Conservation (phyloP, 2,113 vertebrate genomes). For the Aspidoscelis tigris region DNA sequence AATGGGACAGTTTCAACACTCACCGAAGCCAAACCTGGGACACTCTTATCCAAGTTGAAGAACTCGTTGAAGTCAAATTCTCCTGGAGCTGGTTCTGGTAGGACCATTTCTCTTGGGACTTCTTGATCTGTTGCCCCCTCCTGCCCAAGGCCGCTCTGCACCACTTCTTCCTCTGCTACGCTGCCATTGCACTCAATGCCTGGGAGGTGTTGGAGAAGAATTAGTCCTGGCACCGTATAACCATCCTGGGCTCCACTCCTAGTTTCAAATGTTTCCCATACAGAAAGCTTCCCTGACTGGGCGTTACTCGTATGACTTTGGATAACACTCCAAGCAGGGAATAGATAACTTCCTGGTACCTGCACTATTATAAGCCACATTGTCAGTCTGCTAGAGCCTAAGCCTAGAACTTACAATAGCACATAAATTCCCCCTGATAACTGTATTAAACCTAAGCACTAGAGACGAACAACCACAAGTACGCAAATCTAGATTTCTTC, state of each 20-base stretch:
- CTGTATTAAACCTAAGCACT: too few species aligned
- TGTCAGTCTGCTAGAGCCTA: too few species aligned
- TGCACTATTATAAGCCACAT: background rate
- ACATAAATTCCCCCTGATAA: too few species aligned
- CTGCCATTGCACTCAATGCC: conserved; percentile 92
- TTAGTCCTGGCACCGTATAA: background rate
- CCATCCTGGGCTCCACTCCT: background rate
- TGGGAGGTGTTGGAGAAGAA: conserved; percentile 34
- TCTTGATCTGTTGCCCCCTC: conserved; percentile 89
- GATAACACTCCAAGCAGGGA: background rate
- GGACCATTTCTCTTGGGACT: conserved; percentile 85
- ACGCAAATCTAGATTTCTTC: background rate
- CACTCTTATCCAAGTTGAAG: conserved; percentile 97
- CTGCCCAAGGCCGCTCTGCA: conserved; percentile 71
- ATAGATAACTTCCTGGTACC: background rate
- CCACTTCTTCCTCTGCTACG: conserved; percentile 85
- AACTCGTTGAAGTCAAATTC: conserved; percentile 99
- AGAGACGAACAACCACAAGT: background rate
- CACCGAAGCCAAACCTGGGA: conserved; percentile 96
- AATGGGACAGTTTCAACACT: conserved; percentile 67
- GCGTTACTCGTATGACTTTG: background rate
- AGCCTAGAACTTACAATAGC: too few species aligned
- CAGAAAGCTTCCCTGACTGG: background rate
- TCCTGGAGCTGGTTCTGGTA: conserved; percentile 87
- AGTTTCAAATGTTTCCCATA: background rate